These are phyloP conservation scores for Drosophila persimilis DNA, from an alignment of 1,140 invertebrate genomes.

Conservation along the genomic window DNA sequence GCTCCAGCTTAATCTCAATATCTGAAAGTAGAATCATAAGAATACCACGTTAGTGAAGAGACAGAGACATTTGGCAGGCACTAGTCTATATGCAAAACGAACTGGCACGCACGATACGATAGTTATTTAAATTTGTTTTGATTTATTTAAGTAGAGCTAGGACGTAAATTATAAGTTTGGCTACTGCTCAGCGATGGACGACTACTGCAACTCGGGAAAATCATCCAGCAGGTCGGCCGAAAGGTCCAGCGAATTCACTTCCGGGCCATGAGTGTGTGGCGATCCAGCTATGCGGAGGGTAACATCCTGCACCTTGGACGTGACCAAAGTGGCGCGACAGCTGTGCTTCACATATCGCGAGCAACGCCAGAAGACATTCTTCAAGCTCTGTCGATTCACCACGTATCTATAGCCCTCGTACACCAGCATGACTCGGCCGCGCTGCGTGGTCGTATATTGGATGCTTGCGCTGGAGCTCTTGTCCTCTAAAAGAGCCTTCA, in stretches of 20 bases:
- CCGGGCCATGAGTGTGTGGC: slow-evolving; percentile 76
- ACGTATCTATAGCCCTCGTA: slow-evolving; percentile 81
- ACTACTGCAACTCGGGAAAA: slow-evolving; percentile 54
- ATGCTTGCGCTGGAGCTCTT: slow-evolving; percentile 57
- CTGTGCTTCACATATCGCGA: slow-evolving; percentile 79
- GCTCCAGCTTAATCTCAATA: slow-evolving; percentile 62
- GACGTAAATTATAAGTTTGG: slow-evolving; percentile 12
- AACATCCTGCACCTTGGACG: slow-evolving; percentile 72
- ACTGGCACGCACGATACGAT: slow-evolving; percentile 12
- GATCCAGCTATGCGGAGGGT: slow-evolving; percentile 67
- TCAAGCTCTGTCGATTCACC: slow-evolving; percentile 77
- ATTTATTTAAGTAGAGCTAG: slow-evolving; percentile 57
- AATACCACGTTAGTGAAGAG: slow-evolving; percentile 26
- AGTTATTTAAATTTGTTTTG: slow-evolving; percentile 22
- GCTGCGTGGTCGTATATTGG: slow-evolving; percentile 78
- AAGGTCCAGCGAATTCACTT: slow-evolving; percentile 69
- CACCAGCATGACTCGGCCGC: slow-evolving; percentile 77
- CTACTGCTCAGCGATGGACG: background rate
- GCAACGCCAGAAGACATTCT: slow-evolving; percentile 82
- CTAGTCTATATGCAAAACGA: slow-evolving; percentile 31
- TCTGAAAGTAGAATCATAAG: slow-evolving; percentile 23
- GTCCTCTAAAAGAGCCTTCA: slow-evolving; percentile 72
- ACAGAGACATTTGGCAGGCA: background rate
- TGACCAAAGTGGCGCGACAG: slow-evolving; percentile 78
- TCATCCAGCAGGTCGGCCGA: slow-evolving; percentile 70